Evolutionary conservation across 2,113 vertebrate genomes (phyloP), one percentile per base, ranked within the genome.

Genomic region (Spizaetus ornatus): DNA sequence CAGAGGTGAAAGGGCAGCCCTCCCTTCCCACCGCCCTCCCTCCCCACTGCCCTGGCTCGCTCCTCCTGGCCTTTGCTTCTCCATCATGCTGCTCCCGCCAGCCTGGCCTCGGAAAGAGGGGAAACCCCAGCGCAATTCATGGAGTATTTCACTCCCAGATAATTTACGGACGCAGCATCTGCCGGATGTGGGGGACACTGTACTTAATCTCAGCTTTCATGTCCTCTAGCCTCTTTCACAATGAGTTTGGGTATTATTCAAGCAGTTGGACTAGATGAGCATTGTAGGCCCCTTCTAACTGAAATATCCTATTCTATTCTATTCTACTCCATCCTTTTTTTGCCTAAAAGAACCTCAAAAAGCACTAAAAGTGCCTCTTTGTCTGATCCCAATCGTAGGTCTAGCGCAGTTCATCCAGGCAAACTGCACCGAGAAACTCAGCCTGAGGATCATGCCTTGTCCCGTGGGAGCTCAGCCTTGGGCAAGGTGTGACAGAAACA

Each of bases 1-100:
- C 50, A 6, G 80, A 63, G 92, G 79, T 73, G 88, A 97, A 89
- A 95, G 96, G 93, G 78, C 92, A 93, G 72, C 26, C 21, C 82
- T 50, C 40, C 84, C 73, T 59, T 61, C 86, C 72, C n/a, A 80
- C 63, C 55, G 3, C 3, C 16, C 73, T 13, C 66, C 36, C 55
- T 31, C 43, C 80, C 74, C 61, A 3, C 25, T 4, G 3, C 63
- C 82, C 15, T 3, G 6, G 7, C 36, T 83, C 5, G 3, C 66
- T 82, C 69, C 86, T 66, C 61, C 36, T 78, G 95, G 81, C 95
- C 93, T 95, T 71, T 89, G 82, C 89, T 81, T 20, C 82, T 31
- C 59, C 0, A 2, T 1, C n/a, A 29, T 34, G 29, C 77, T 79
- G 65, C 48, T 74, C 32, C 48, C 56, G 47, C 38, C 23, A 38